phyloP scores from a whole-genome alignment of 2,888 invertebrate species.

The Drosophila setosimentum region DNA sequence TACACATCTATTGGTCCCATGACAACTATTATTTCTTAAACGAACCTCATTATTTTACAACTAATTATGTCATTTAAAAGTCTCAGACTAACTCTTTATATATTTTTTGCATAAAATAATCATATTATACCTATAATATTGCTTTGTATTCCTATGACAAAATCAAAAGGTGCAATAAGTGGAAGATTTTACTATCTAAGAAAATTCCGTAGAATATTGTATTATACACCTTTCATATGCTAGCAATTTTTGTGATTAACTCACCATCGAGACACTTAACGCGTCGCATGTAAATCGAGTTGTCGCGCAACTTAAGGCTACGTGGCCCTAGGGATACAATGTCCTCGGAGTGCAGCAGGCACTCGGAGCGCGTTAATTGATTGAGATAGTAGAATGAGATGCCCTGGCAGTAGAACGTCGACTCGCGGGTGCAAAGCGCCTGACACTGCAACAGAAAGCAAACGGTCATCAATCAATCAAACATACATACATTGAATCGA shows the following conservation, averaged over 20 bases:
- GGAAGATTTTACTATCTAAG: background rate
- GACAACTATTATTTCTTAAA: background rate
- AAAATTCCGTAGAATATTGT: background rate
- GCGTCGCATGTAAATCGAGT: conserved; percentile 91
- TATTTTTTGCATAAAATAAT: background rate
- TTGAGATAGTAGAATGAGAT: conserved; percentile 86
- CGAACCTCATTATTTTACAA: background rate
- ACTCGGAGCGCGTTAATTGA: conserved; percentile 84
- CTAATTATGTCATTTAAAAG: background rate
- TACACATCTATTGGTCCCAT: too few species aligned
- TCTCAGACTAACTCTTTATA: background rate
- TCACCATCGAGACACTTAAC: conserved; percentile 94
- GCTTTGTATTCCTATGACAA: background rate
- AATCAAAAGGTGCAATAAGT: background rate
- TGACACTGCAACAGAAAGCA: conserved; percentile 86
- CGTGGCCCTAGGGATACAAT: conserved; percentile 92
- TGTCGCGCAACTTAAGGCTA: conserved; percentile 87
- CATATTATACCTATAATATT: background rate
- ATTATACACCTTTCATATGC: background rate
- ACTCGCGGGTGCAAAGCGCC: conserved; percentile 88
- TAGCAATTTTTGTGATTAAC: conserved; percentile 68
- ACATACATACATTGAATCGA: conserved; percentile 42
- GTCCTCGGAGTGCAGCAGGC: conserved; percentile 93
- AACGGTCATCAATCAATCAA: conserved; percentile 70
- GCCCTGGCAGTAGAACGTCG: conserved; percentile 90